Evolutionary conservation across 2,113 vertebrate species (phyloP).

Genomic region (Penelope pileata): DNA sequence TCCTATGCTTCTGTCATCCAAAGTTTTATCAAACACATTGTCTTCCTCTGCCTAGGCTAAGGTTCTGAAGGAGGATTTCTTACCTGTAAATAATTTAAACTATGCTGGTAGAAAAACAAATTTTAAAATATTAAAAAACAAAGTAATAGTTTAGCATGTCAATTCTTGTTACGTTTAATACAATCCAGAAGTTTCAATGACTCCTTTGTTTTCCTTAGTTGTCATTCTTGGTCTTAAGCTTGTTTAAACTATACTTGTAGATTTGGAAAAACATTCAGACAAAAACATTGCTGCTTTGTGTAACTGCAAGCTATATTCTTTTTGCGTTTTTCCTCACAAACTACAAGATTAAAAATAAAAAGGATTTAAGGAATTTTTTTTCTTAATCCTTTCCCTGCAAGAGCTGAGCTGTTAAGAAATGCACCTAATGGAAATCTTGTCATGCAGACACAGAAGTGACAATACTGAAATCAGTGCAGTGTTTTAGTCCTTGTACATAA

Average conservation of each 20-base stretch:
- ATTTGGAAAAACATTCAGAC: background rate
- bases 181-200: background rate
- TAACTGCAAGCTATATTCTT: background rate
- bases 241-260: background rate
- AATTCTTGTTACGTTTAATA: background rate
- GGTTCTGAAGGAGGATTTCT: background rate
- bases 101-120: background rate
- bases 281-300: background rate
- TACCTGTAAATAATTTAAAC: accelerated
- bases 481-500: constrained; percentile 23
- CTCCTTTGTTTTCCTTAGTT: background rate
- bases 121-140: background rate
- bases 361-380: background rate
- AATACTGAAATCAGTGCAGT: background rate
- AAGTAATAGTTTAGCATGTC: background rate
- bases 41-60: background rate
- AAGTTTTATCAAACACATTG: background rate
- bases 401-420: constrained; percentile 9
- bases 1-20: background rate
- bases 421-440: background rate
- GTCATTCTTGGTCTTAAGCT: background rate
- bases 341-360: background rate
- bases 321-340: background rate
- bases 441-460: background rate
- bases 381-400: constrained; percentile 17